Base-by-base conservation (phyloP, 2,888 invertebrate genomes). In the Rhogogaster chlorosoma region DNA sequence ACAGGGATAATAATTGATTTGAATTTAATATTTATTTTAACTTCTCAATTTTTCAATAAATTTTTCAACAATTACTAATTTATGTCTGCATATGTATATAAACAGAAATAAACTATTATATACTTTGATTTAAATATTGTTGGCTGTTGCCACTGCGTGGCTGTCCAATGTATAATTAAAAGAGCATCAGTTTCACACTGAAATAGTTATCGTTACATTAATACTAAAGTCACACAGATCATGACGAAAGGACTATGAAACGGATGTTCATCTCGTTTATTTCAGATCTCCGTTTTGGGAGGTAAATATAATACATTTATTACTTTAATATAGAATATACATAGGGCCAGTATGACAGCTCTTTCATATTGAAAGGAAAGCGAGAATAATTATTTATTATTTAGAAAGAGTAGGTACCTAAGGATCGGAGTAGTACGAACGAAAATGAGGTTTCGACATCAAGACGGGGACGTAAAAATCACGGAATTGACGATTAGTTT, bases 211-310 rank as follows among this genome's bases (percentile, higher is more conserved):
- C n/a, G 1, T 12, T 45, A 15, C 45, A 32, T 32, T 26, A 32
- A 77, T 9, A 29, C 77, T 26, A 42, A 22, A 77, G 49, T 32
- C 77, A 77, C 29, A 83, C 18, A 36, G 61, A 61, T 80, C 22
- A 15, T 45, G 83, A 49, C 36, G 18, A 64, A 83, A 45, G n/a
- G 64, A 64, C 61, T 29, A 61, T 84, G n/a, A 61, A 84, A 77
- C 36, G 42, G 45, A 84, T 64, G 84, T 45, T 77, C 77, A 64
- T 84, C 61, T 75, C 42, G 29, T 84, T 84, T 84, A 84, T 84
- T 77, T 77, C 45, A 64, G 42, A 84, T 71, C 29, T 84, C 53
- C 38, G 15, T 61, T 53, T 45, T 22, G 6, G 61, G 22, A 57
- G 61, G 49, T 83, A 64, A 26, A 64, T 67, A 67, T 45, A 83